Evolutionary conservation across 2,888 invertebrate species (phyloP).

Genomic region (Cephus sareptanus): DNA sequence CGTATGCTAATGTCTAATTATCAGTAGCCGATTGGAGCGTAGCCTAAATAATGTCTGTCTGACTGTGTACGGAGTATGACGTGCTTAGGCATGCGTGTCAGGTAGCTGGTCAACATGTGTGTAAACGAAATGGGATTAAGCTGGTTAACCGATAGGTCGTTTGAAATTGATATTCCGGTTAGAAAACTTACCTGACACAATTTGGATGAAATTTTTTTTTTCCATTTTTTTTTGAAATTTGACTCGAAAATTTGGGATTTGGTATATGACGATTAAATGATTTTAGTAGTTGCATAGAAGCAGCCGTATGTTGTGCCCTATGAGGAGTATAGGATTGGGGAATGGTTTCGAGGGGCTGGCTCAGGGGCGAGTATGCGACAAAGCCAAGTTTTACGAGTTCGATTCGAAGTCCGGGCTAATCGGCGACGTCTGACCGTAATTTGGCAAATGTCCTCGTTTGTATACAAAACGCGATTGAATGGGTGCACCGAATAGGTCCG

Average conservation of each 20-base stretch:
- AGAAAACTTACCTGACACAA: too few species aligned
- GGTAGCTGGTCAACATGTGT: background rate
- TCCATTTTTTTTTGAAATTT: background rate
- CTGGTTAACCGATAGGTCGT: background rate
- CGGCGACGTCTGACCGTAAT: conserved; percentile 37
- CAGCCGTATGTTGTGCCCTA: too few species aligned
- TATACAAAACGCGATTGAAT: conserved; percentile 34
- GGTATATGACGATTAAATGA: background rate
- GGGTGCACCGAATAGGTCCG: conserved; percentile 16
- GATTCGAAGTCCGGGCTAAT: conserved; percentile 32
- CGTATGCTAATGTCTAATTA: conserved; percentile 31
- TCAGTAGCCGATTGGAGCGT: conserved; percentile 13
- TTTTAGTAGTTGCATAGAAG: background rate
- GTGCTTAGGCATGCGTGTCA: background rate
- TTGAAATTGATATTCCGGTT: too few species aligned
- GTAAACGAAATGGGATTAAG: background rate
- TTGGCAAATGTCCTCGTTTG: conserved; percentile 33
- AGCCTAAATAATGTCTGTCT: background rate
- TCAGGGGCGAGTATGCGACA: background rate
- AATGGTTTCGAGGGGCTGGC: background rate
- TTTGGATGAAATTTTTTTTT: too few species aligned
- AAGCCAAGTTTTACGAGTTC: conserved; percentile 16
- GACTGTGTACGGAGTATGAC: background rate
- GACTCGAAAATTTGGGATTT: background rate
- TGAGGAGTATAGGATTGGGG: background rate